These are phyloP conservation scores for Drosophila paramelanica DNA, from an alignment of 2,888 invertebrate species.

Conservation along the genomic window DNA sequence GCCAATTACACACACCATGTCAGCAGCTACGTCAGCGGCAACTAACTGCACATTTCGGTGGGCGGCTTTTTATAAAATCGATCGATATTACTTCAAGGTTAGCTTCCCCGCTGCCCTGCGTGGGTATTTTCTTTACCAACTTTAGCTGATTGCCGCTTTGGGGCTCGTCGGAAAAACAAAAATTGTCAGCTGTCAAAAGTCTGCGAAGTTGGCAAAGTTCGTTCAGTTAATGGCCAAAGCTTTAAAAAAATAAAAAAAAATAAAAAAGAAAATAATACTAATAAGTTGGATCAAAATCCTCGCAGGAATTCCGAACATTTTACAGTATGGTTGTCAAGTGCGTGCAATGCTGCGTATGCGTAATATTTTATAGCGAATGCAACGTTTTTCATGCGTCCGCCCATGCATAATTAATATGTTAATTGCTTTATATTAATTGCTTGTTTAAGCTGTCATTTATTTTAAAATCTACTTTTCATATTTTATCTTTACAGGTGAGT, in stretches of 20 bases:
- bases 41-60: slow-evolving; percentile 19
- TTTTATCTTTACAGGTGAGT: slow-evolving; percentile 77
- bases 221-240: slow-evolving; percentile 6
- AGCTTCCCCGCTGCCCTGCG: slow-evolving; percentile 17
- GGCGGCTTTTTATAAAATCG: slow-evolving; percentile 21
- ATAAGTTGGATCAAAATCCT: not conserved
- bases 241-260: not conserved
- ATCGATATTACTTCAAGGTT: slow-evolving; percentile 74
- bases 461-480: slow-evolving; percentile 29
- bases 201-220: slow-evolving; percentile 4
- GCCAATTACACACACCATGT: slow-evolving; percentile 50
- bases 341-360: slow-evolving; percentile 54
- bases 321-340: not conserved
- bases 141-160: slow-evolving; percentile 17
- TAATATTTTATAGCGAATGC: slow-evolving; percentile 38
- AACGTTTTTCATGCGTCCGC: not conserved
- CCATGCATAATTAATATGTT: slow-evolving; percentile 20
- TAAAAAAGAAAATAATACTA: not conserved
- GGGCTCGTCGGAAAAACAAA: not conserved
- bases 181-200: slow-evolving; percentile 40
- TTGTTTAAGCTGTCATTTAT: slow-evolving; percentile 35
- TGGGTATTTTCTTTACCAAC: slow-evolving; percentile 34
- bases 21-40: slow-evolving; percentile 10
- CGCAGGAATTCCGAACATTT: not conserved
- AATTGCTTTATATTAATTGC: slow-evolving; percentile 45